A percentile compares a stretch with the other conserved stretches of the same genome.
Evolutionary conservation across 2,113 vertebrate genomes (phyloP).

Genomic region (Narcine bancroftii): DNA sequence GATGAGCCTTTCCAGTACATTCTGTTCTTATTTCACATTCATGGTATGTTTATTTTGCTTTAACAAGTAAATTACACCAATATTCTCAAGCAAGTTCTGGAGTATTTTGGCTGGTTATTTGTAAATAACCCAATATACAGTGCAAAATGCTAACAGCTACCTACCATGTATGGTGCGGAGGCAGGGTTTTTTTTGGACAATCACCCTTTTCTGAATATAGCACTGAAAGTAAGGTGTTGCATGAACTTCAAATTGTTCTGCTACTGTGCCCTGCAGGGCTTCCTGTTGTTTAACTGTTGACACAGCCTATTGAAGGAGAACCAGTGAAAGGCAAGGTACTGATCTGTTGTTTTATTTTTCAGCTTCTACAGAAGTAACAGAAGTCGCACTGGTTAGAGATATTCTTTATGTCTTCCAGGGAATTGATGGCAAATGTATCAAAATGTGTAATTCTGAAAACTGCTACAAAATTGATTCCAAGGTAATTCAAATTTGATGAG

Average conservation of each 20-base stretch:
- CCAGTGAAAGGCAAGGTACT: background rate
- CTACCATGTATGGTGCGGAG: background rate
- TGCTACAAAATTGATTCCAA: conserved; percentile 89
- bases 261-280: background rate
- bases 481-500: conserved; percentile 53
- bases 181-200: background rate
- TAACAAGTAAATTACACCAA: background rate
- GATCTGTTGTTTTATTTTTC: conserved; percentile 19
- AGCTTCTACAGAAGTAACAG: conserved; percentile 71
- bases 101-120: background rate
- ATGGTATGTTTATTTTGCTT: too few relatives aligned
- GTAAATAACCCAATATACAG: background rate
- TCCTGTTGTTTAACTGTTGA: background rate
- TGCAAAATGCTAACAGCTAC: background rate
- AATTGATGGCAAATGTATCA: conserved; percentile 91
- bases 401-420: conserved; percentile 96
- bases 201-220: background rate
- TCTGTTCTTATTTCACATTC: too few relatives aligned
- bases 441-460: conserved; percentile 80
- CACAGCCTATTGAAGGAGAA: background rate
- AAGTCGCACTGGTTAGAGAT: conserved; percentile 82
- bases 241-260: background rate
- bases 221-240: background rate
- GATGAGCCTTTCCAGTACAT: too few relatives aligned
- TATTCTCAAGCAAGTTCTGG: background rate